Percentiles rank a stretch among this genome's conserved stretches.
These are phyloP conservation scores for Acanthosepion esculentum DNA, from an alignment of 2,888 invertebrate genomes.

Conservation along the genomic window DNA sequence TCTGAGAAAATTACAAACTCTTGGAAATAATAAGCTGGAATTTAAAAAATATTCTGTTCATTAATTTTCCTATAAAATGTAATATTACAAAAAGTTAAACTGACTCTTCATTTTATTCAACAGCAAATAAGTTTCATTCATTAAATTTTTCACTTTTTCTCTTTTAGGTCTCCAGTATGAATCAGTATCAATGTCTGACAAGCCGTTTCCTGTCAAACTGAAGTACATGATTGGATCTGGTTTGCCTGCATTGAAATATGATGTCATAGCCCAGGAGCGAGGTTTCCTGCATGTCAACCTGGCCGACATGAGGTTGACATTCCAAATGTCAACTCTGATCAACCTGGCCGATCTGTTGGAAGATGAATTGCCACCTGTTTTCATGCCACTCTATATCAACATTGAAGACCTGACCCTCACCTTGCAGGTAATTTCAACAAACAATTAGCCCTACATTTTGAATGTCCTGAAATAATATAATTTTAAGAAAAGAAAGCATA, in stretches of 20 bases:
- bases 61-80: too few species aligned
- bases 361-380: conserved; percentile 87
- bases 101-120: neutral
- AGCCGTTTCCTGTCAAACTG: conserved; percentile 51
- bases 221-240: conserved; percentile 53
- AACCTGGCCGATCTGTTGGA: conserved; percentile 89
- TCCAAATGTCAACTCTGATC: conserved; percentile 82
- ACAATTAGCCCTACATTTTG: neutral
- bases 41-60: too few species aligned
- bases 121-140: too few species aligned
- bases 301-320: conserved; percentile 61
- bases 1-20: too few species aligned
- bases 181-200: neutral
- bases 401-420: conserved; percentile 59
- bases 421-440: conserved; percentile 58
- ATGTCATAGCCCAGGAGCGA: conserved; percentile 55
- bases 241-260: conserved; percentile 53
- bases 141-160: neutral
- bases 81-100: neutral
- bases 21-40: too few species aligned
- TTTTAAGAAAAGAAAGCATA: neutral
- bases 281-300: conserved; percentile 60
- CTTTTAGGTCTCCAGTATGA: conserved; percentile 44
- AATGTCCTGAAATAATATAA: too few species aligned
- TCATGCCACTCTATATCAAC: conserved; percentile 82